phyloP scores from a whole-genome alignment of 2,888 invertebrate genomes.

The Bibio marci region DNA sequence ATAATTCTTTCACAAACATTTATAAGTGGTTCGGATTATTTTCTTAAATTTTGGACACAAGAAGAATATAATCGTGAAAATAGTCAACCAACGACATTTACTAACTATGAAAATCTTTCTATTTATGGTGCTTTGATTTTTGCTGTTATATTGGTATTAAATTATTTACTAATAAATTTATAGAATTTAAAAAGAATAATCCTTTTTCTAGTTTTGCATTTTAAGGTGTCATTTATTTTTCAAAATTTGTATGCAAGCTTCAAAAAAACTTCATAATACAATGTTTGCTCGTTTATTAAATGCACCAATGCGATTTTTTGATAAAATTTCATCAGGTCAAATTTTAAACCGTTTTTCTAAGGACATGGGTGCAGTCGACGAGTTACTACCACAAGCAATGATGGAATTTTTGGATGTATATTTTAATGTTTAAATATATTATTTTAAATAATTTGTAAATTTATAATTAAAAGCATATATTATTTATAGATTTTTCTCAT shows the following conservation, averaged over 20 bases:
- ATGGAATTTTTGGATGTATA: slow-evolving; percentile 43
- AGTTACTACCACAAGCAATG: slow-evolving; percentile 48
- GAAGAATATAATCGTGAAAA: slow-evolving; percentile 23
- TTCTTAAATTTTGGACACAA: slow-evolving; percentile 40
- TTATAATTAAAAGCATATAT: background rate
- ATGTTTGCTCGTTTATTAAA: slow-evolving; percentile 40
- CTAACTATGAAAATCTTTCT: slow-evolving; percentile 24
- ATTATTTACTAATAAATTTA: background rate
- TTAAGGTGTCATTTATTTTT: slow-evolving; percentile 47
- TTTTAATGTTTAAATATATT: too few species aligned
- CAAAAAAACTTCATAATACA: slow-evolving; percentile 46
- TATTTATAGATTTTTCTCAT: slow-evolving; percentile 40
- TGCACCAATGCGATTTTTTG: slow-evolving; percentile 55
- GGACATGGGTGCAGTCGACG: slow-evolving; percentile 69
- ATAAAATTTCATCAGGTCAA: slow-evolving; percentile 64
- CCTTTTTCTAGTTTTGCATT: slow-evolving; percentile 29
- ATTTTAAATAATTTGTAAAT: too few species aligned
- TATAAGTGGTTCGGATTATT: slow-evolving; percentile 42
- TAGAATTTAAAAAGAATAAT: too few species aligned
- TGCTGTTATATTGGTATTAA: slow-evolving; percentile 20
- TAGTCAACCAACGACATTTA: slow-evolving; percentile 19
- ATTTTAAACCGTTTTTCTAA: slow-evolving; percentile 69
- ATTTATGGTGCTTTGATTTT: slow-evolving; percentile 26
- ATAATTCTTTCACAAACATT: slow-evolving; percentile 36
- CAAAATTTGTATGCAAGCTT: slow-evolving; percentile 42